Evolutionary conservation across 2,797 vertebrate species (phyloP).

Genomic region (Lacerta agilis): DNA sequence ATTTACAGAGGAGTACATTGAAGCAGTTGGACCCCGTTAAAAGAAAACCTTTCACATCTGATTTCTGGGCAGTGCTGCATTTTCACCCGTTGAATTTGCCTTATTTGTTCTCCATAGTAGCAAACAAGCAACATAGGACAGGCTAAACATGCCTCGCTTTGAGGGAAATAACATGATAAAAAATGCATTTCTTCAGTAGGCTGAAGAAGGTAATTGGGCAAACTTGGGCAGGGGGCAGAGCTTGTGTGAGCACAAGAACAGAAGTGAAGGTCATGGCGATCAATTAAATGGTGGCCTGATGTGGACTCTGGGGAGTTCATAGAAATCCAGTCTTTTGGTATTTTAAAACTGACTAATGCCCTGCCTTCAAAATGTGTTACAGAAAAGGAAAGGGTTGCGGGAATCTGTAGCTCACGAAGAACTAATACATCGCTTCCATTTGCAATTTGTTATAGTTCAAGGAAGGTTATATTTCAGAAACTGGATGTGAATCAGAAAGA

Average conservation of each 20-base stretch:
- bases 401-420: background rate
- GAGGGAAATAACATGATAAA: background rate
- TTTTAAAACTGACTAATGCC: background rate
- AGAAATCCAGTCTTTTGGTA: constrained; percentile 15
- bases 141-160: background rate
- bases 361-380: background rate
- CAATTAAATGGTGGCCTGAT: background rate
- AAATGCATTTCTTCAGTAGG: constrained; percentile 22
- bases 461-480: background rate
- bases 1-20: background rate
- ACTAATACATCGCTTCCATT: constrained; percentile 29
- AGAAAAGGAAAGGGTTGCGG: background rate
- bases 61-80: background rate
- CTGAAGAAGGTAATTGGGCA: background rate
- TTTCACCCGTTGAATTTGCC: background rate
- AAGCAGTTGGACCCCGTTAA: background rate
- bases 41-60: background rate
- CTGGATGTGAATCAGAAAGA: constrained; percentile 9
- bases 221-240: background rate
- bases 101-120: constrained; percentile 8
- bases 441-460: constrained; percentile 23
- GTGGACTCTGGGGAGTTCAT: background rate
- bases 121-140: background rate
- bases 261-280: background rate
- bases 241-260: background rate